phyloP scores from a whole-genome alignment of 2,113 vertebrate species.

The Otocyon megalotis region DNA sequence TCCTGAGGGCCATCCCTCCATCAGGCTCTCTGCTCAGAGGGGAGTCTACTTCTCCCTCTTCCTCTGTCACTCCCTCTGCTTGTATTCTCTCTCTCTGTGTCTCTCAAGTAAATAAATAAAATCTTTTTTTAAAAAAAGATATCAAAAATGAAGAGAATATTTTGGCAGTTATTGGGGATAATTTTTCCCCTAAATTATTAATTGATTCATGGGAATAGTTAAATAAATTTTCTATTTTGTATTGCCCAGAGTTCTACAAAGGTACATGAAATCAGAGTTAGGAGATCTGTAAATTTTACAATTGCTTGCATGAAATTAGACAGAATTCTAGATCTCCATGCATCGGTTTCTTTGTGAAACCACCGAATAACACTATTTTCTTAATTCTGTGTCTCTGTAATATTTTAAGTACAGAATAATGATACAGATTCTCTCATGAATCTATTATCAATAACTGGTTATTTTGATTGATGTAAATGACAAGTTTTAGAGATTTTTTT shows the following conservation, averaged over 20 bases:
- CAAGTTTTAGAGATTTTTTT: not conserved
- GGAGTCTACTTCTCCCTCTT: no score
- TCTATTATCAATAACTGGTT: not conserved
- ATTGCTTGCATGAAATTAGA: not conserved
- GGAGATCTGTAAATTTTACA: not conserved
- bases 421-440: not conserved
- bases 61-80: no score
- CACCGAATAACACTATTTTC: not conserved
- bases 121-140: not conserved
- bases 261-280: not conserved
- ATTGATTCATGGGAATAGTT: not conserved
- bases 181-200: not conserved
- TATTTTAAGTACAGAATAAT: not conserved
- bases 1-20: no score
- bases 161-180: not conserved
- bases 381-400: not conserved
- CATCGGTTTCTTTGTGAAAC: not conserved
- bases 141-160: not conserved
- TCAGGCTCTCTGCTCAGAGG: no score
- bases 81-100: no score
- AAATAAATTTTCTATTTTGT: constrained; percentile 13
- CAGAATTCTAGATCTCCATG: not conserved
- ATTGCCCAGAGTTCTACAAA: not conserved
- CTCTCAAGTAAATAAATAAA: no score
- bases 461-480: not conserved